These are phyloP conservation scores for Zophobas morio DNA, from an alignment of 1,140 invertebrate species.

Conservation along the genomic window DNA sequence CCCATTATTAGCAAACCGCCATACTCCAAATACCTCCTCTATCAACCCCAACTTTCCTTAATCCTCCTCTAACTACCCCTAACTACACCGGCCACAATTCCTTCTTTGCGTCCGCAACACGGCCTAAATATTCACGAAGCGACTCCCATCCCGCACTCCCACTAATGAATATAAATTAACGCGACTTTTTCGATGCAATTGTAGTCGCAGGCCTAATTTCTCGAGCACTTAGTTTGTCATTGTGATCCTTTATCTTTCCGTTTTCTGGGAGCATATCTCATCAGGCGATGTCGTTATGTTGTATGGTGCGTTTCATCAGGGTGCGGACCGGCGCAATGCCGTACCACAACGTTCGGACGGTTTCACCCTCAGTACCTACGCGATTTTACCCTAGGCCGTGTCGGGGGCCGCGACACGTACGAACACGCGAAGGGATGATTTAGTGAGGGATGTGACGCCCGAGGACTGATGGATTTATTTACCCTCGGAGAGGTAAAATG, in stretches of 20 bases:
- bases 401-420: not conserved
- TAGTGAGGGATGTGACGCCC: not conserved
- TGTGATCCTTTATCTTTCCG: constrained; percentile 51
- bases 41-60: too few relatives aligned
- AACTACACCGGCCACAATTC: not conserved
- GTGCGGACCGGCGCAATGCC: constrained; percentile 48
- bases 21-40: too few relatives aligned
- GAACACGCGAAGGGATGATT: constrained; percentile 2
- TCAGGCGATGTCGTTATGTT: constrained; percentile 50
- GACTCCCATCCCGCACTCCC: constrained; percentile 6
- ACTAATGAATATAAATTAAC: too few relatives aligned
- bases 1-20: too few relatives aligned
- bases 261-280: constrained; percentile 50
- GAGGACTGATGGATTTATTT: too few relatives aligned
- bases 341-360: constrained; percentile 6
- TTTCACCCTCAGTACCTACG: constrained; percentile 29
- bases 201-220: constrained; percentile 47
- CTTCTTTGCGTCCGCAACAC: not conserved
- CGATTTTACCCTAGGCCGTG: constrained; percentile 12
- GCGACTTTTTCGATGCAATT: constrained; percentile 13
- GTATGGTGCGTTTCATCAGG: constrained; percentile 39
- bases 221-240: constrained; percentile 52
- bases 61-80: too few relatives aligned
- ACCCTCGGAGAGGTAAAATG: too few relatives aligned
- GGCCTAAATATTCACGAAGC: too few relatives aligned